Evolutionary conservation across 2,797 vertebrate species (phyloP), one percentile per base, ranked within the genome.

Genomic region (Semaprochilodus insignis): DNA sequence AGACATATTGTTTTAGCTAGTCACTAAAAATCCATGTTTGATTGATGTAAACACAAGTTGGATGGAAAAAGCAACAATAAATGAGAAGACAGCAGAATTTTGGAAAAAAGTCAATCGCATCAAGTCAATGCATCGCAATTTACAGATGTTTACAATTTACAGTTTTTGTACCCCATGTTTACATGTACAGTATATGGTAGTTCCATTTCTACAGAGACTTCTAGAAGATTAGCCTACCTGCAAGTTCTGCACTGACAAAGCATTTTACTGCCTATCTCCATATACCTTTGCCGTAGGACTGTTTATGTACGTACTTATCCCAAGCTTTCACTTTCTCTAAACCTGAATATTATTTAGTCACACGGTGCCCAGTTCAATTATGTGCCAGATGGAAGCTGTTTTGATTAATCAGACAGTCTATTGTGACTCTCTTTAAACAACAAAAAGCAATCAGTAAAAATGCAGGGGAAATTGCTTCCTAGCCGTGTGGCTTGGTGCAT

Each of bases 401-500:
- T 89, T 72, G 85, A 90, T 93, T 93, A 91, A 90, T 91, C 89
- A 88, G 77, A 87, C 84, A 86, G 82, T 78, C 85, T 77, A 67
- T 82, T 85, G 60, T 87, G 88, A 90, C 91, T 86, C 87, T 86
- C 78, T 90, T 85, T 89, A 87, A 91, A 83, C 82, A 81, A 84
- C 87, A 88, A 89, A 84, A 52, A 69, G 90, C 92, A 94, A 93
- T 94, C 93, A 93, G 91, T 85, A 89, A 90, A 91, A 93, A 90
- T 88, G 87, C 82, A 23, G 85, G 86, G 88, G 82, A 93, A 94
- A 94, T 94, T 92, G 88, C 90, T 94, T 94, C 93, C 91, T 91
- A 91, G 88, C 90, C 86, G 48, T 91, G 91, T 87, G 91, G 91
- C 89, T 79, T 88, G 90, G 87, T 90, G 83, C 83, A 65, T 62